Evolutionary conservation across 2,797 vertebrate genomes (phyloP), one percentile per base, ranked within the genome.

Genomic region (Sebastes hubbsi): DNA sequence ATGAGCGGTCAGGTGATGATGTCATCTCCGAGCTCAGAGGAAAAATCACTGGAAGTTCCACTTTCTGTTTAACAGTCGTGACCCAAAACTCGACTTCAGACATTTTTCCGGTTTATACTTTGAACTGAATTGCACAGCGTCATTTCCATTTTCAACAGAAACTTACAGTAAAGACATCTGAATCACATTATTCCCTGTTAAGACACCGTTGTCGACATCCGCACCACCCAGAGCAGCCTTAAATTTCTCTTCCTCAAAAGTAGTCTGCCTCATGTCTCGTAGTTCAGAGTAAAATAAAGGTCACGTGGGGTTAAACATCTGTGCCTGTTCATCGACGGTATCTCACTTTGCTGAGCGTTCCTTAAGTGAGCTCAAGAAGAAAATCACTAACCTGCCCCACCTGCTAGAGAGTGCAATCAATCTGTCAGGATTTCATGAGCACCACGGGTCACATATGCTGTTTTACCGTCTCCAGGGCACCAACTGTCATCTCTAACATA

Each of bases 21-120:
- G 63, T 84, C 79, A 87, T 52, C 3, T 63, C 49, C 62, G 13
- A 66, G 29, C 20, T 36, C 12, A 78, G 59, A 66, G 70, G 70
- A 75, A 91, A 91, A 88, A 83, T 84, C 49, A 80, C 65, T 29
- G 34, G 24, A 52, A 56, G 38, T 85, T 87, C 83, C 65, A 36
- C 68, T 88, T 89, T 90, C 32, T 55, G n/a, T 81, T 70, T 75
- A n/a, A 76, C 20, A 38, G 22, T 3, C 52, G 18, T 8, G 8
- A 29, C 11, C 5, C 5, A 72, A 27, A 75, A 59, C 49, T 9
- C 2, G 10, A 34, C 13, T 30, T 4, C 0, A 13, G 42, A 11
- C 2, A 4, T 29, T 6, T 61, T 27, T 30, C 58, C 6, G 1
- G 12, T n/a, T 20, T 36, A 8, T 46, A 25, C 32, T 59, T 52